Base-by-base conservation (phyloP, 2,888 invertebrate species). In the Drosophila demipolita region DNA sequence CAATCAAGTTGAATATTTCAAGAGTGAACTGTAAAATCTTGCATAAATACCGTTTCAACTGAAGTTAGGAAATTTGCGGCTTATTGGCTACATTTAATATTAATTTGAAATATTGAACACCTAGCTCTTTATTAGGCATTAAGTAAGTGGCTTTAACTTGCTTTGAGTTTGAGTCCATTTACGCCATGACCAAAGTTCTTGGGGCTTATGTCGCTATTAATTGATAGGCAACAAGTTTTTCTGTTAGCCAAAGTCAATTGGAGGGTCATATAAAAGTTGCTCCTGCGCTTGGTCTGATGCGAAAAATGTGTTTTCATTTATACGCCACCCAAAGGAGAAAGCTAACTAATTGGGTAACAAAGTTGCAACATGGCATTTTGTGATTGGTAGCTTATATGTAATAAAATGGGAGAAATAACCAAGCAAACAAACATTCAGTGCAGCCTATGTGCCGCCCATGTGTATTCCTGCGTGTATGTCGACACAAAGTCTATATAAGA, bases 261-360 rank as follows among this genome's bases (percentile, higher is more conserved):
- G 73, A 61, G 75, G 84, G 69, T 75, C 80, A 72, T 84, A 78
- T 82, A 73, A 84, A 85, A 87, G 83, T 87, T 85, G 63, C 70
- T 71, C 80, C 66, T 59, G 49, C 64, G 49, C 52, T 73, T 12
- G 55, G 38, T 33, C 53, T 64, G 53, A 49, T 38, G 54, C 62
- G 69, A 64, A 57, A 55, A 65, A 80, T 83, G 81, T 87, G 89
- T 88, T 87, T 89, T 89, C 82, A 83, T 79, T 89, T 87, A 87
- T 82, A 69, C 67, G 74, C 75, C 75, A 49, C 33, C 79, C 77
- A 64, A 75, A 82, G 79, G 78, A 82, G 82, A 90, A 87, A 82
- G 82, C 83, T 86, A 90, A 90, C 89, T 90, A 90, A 91, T 90
- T 90, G 87, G 89, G 89, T 91, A 90, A 89, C 79, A 91, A 90